phyloP scores from a whole-genome alignment of 2,888 invertebrate genomes.

The Exocentrus adspersus region DNA sequence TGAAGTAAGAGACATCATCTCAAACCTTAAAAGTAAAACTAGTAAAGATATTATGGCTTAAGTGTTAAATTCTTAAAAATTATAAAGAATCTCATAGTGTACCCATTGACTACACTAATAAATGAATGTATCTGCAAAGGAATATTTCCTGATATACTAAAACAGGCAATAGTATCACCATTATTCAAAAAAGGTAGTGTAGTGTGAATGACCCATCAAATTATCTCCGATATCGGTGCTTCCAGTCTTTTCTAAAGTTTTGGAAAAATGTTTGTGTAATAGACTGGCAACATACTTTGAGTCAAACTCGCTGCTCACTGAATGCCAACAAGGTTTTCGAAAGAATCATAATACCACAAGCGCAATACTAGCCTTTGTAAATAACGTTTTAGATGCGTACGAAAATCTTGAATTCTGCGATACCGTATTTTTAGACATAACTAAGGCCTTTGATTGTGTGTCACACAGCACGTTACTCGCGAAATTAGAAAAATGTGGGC shows the following conservation, averaged over 20 bases:
- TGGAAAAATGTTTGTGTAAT: neutral
- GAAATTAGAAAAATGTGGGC: neutral
- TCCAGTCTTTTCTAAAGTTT: neutral
- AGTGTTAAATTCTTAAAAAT: neutral
- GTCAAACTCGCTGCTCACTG: neutral
- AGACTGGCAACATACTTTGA: neutral
- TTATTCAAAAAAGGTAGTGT: neutral
- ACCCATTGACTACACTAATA: neutral
- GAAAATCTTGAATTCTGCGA: neutral
- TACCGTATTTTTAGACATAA: neutral
- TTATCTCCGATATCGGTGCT: neutral
- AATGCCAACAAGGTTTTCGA: neutral
- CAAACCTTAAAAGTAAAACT: neutral
- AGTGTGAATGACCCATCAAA: neutral
- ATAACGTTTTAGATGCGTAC: neutral
- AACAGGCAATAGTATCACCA: neutral
- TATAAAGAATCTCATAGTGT: neutral
- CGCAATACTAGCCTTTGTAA: neutral
- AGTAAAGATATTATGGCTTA: neutral
- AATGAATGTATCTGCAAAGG: neutral
- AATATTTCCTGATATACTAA: neutral
- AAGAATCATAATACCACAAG: constrained; percentile 1
- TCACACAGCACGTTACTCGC: neutral
- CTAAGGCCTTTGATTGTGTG: neutral
- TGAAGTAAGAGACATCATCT: neutral